Evolutionary conservation across 1,140 invertebrate genomes (phyloP).

Genomic region (Andricus grossulariae): DNA sequence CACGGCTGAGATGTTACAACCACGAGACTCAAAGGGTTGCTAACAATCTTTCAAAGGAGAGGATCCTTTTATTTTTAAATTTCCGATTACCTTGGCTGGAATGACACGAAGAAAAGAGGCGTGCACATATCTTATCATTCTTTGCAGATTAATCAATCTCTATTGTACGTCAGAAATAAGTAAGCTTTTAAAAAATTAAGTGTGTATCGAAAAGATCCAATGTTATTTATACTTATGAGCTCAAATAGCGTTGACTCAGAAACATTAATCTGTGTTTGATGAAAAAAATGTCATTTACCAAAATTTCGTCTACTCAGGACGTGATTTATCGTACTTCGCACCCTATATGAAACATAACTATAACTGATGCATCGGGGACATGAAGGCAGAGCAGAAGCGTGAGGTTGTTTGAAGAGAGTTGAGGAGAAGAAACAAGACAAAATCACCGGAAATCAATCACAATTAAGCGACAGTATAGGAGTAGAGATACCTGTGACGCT

Average conservation of each 20-base stretch:
- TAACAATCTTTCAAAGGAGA: constrained; percentile 45
- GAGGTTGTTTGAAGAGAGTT: background rate
- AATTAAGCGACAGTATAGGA: constrained; percentile 6
- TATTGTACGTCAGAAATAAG: too few species aligned
- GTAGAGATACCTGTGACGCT: constrained; percentile 7
- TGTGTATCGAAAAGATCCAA: too few species aligned
- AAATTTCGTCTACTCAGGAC: background rate
- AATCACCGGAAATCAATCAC: constrained; percentile 20
- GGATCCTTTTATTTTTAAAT: constrained; percentile 45
- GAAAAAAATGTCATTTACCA: too few species aligned
- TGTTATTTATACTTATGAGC: too few species aligned
- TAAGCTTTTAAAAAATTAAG: too few species aligned
- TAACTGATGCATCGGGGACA: background rate
- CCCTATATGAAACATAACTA: background rate
- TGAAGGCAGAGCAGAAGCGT: background rate
- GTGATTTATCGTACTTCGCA: background rate
- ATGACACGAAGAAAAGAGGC: constrained; percentile 18
- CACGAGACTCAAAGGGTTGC: constrained; percentile 57
- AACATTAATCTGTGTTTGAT: too few species aligned
- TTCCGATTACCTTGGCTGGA: background rate
- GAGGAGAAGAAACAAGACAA: background rate
- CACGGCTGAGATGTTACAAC: constrained; percentile 52
- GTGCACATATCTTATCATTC: background rate
- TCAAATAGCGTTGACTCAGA: too few species aligned
- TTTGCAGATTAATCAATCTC: background rate